A percentile compares a stretch with the other conserved stretches of the same genome.
These are phyloP conservation scores for Lampropteryx suffumata DNA, from an alignment of 2,888 invertebrate species.

Conservation along the genomic window DNA sequence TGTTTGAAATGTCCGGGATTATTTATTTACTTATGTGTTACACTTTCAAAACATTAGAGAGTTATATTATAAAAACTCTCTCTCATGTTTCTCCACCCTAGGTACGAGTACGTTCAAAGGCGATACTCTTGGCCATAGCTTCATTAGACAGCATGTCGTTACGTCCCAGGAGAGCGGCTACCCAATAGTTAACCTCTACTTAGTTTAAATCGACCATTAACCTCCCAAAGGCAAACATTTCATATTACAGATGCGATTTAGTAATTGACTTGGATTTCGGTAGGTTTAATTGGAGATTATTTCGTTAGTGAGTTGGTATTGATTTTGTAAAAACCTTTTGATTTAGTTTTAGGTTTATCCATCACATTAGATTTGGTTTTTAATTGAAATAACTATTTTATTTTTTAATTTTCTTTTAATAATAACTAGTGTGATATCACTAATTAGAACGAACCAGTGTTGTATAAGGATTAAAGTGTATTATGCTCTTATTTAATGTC, in stretches of 20 bases:
- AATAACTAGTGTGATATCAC: too few relatives aligned
- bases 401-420: too few relatives aligned
- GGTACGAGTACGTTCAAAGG: slow-evolving; percentile 13
- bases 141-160: slow-evolving; percentile 40
- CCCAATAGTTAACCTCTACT: slow-evolving; percentile 57
- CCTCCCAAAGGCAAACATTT: slow-evolving; percentile 52
- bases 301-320: slow-evolving; percentile 13
- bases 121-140: slow-evolving; percentile 21
- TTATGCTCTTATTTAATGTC: too few relatives aligned
- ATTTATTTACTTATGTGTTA: not conserved
- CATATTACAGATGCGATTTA: slow-evolving; percentile 53
- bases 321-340: not conserved
- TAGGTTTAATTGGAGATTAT: slow-evolving; percentile 28
- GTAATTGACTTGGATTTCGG: slow-evolving; percentile 42
- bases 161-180: slow-evolving; percentile 41
- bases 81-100: slow-evolving; percentile 3
- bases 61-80: too few relatives aligned
- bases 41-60: too few relatives aligned
- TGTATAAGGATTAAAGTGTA: too few relatives aligned
- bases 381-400: too few relatives aligned
- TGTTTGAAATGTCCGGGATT: too few relatives aligned
- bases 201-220: slow-evolving; percentile 64
- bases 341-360: too few relatives aligned
- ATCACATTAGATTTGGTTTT: too few relatives aligned
- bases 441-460: too few relatives aligned